phyloP scores from a whole-genome alignment of 2,888 invertebrate species.

The Erynnis tages region DNA sequence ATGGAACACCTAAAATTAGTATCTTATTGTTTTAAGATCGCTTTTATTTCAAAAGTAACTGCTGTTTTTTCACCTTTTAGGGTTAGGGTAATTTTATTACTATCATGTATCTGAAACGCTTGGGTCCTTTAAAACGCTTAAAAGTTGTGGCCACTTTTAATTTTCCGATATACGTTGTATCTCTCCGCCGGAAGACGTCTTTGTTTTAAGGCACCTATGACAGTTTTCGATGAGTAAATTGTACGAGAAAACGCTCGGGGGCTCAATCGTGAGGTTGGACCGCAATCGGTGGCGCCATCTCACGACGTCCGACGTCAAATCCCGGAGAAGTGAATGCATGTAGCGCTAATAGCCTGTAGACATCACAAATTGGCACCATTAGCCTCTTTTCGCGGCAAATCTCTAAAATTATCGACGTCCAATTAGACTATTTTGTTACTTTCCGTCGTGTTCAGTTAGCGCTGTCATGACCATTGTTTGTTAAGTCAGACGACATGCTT shows the following conservation, averaged over 20 bases:
- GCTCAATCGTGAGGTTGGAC: slow-evolving; percentile 51
- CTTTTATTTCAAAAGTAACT: neutral
- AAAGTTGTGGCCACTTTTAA: too few relatives aligned
- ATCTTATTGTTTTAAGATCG: too few relatives aligned
- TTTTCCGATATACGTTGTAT: too few relatives aligned
- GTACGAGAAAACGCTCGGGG: slow-evolving; percentile 32
- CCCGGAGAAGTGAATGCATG: slow-evolving; percentile 52
- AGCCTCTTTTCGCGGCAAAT: slow-evolving; percentile 51
- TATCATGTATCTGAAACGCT: too few relatives aligned
- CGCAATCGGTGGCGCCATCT: slow-evolving; percentile 61
- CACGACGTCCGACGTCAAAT: slow-evolving; percentile 61
- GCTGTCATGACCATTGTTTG: slow-evolving; percentile 28
- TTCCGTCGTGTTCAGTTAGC: slow-evolving; percentile 33
- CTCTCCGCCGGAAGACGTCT: too few relatives aligned
- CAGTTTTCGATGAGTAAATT: slow-evolving; percentile 30
- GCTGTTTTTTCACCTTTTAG: too few relatives aligned
- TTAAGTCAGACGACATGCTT: slow-evolving; percentile 26
- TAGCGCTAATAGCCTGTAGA: slow-evolving; percentile 45
- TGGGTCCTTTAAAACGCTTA: too few relatives aligned
- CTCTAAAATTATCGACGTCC: slow-evolving; percentile 49
- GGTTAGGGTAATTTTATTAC: too few relatives aligned
- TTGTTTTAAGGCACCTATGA: slow-evolving; percentile 1
- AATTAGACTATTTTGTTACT: slow-evolving; percentile 50
- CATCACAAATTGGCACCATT: slow-evolving; percentile 60
- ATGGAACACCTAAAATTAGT: too few relatives aligned